phyloP scores from a whole-genome alignment of 2,888 invertebrate species.

The Aleiodes leptofemur region DNA sequence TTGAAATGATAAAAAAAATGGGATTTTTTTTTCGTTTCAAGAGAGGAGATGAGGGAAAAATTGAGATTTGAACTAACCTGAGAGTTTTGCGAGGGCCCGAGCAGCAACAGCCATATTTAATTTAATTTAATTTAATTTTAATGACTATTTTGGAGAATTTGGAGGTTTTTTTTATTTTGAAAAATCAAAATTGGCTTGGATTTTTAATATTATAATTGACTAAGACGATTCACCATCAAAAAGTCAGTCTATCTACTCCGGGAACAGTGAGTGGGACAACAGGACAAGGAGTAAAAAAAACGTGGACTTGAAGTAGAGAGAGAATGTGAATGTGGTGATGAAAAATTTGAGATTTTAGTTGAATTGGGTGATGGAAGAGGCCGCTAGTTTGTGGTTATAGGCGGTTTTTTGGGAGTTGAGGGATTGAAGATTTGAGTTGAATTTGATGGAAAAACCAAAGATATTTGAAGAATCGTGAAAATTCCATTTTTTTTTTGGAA shows the following conservation, averaged over 20 bases:
- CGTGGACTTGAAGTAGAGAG: too few relatives aligned
- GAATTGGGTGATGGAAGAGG: too few relatives aligned
- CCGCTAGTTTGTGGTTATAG: too few relatives aligned
- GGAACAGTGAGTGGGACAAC: slow-evolving; percentile 43
- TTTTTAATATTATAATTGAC: slow-evolving; percentile 49
- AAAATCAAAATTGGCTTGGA: slow-evolving; percentile 42
- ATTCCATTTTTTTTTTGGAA: too few relatives aligned
- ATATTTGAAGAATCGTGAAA: too few relatives aligned
- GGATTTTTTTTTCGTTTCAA: not conserved
- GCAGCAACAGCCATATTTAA: slow-evolving; percentile 72
- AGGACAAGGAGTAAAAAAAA: not conserved
- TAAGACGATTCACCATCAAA: slow-evolving; percentile 57
- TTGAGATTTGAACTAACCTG: slow-evolving; percentile 61
- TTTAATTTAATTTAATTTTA: slow-evolving; percentile 50
- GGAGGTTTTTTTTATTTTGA: not conserved
- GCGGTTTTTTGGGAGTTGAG: too few relatives aligned
- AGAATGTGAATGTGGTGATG: too few relatives aligned
- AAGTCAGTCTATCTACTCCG: slow-evolving; percentile 60
- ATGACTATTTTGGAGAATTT: slow-evolving; percentile 36
- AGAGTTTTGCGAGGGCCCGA: slow-evolving; percentile 71
- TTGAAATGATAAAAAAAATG: not conserved
- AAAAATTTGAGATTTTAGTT: too few relatives aligned
- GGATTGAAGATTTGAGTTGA: too few relatives aligned
- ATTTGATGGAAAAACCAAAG: too few relatives aligned
- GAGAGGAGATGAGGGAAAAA: not conserved